phyloP scores from a whole-genome alignment of 92 coral and sea anemone species.

The Parazoanthus swiftii region DNA sequence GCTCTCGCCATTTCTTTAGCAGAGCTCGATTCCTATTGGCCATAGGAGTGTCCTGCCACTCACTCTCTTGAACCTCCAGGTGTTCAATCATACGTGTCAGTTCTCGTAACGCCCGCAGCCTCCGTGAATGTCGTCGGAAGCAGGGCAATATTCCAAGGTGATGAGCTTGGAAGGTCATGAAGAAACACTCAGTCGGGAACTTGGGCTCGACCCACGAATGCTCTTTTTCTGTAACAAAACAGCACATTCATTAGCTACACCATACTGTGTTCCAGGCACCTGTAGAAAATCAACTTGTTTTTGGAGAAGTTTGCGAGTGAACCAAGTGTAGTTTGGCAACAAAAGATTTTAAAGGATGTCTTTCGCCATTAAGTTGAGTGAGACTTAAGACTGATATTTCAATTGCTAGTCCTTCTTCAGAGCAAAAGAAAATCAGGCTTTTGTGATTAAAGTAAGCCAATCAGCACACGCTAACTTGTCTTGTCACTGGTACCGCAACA shows the following conservation, averaged over 20 bases:
- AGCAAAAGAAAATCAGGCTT: no score
- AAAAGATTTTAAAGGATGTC: no score
- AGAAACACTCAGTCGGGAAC: conserved; percentile 97
- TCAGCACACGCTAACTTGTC: not conserved
- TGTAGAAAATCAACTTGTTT: no score
- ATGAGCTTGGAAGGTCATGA: conserved; percentile 89
- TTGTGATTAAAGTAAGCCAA: not conserved
- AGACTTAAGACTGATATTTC: no score
- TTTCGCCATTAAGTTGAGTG: no score
- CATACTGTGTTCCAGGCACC: not conserved
- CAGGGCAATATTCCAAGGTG: conserved; percentile 88
- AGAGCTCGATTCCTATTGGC: conserved; percentile 85
- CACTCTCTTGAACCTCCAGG: conserved; percentile 88
- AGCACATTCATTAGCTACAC: not conserved
- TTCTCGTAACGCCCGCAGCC: conserved; percentile 86
- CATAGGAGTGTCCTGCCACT: conserved; percentile 92
- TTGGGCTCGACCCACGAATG: conserved; percentile 76
- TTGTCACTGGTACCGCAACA: not conserved
- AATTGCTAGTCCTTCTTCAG: no score
- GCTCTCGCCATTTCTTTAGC: conserved; percentile 92
- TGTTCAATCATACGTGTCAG: conserved; percentile 90
- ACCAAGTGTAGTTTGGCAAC: no score
- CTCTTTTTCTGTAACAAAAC: conserved; percentile 40
- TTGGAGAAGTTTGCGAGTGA: no score
- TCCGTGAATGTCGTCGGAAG: conserved; percentile 79